phyloP scores from a whole-genome alignment of 2,113 vertebrate genomes.

The Corythoichthys haematopterus region DNA sequence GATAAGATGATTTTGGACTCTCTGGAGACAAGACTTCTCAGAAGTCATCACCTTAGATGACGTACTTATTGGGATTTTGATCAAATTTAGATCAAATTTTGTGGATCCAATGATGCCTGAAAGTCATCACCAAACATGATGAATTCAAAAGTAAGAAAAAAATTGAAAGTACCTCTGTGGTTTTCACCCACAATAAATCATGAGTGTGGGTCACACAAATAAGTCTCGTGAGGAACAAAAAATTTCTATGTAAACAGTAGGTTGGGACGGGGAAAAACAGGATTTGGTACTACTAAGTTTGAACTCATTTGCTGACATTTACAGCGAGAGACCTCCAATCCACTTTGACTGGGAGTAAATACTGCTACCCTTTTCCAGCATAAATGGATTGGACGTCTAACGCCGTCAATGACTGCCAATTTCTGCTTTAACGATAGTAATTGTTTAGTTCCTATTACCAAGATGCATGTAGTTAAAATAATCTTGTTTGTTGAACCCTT shows the following conservation, averaged over 20 bases:
- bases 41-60: neutral
- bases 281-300: no score
- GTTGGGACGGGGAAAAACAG: no score
- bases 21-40: neutral
- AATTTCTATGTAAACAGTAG: no score
- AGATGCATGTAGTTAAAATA: neutral
- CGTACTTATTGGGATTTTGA: neutral
- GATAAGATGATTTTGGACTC: neutral
- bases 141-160: neutral
- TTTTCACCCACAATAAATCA: neutral
- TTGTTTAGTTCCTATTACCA: neutral
- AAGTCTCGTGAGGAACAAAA: neutral
- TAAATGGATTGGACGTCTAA: no score
- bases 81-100: neutral
- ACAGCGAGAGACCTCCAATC: no score
- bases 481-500: slow-evolving; percentile 9
- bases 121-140: neutral
- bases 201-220: neutral
- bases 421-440: neutral
- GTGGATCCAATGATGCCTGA: neutral
- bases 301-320: no score
- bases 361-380: no score
- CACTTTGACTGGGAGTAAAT: no score
- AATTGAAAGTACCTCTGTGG: neutral
- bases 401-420: neutral